phyloP scores from a whole-genome alignment of 2,888 invertebrate genomes.

The Xylocampa areola region DNA sequence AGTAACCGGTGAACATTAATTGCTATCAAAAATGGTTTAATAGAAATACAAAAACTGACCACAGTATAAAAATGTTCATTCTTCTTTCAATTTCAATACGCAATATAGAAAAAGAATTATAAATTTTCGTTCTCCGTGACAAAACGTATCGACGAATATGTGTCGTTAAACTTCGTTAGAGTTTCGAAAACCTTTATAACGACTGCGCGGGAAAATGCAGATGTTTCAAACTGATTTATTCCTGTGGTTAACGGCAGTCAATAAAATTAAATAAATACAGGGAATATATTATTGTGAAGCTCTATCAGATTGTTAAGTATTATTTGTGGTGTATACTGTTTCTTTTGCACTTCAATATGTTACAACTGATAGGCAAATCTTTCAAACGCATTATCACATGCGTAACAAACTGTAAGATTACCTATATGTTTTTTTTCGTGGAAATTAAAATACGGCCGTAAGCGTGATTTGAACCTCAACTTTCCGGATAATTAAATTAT shows the following conservation, averaged over 20 bases:
- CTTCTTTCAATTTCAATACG: background rate
- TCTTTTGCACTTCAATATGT: no score
- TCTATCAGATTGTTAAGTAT: background rate
- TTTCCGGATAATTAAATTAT: no score
- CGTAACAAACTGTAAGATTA: no score
- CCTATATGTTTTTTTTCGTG: no score
- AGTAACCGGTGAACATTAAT: no score
- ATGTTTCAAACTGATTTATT: conserved; percentile 34
- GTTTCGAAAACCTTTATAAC: conserved; percentile 23
- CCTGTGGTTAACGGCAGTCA: conserved; percentile 1
- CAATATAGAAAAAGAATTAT: conserved; percentile 1
- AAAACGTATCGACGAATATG: conserved; percentile 5
- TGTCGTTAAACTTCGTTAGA: conserved; percentile 10
- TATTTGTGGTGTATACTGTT: no score
- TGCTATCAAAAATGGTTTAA: no score
- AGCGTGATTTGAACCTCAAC: no score
- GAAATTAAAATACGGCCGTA: no score
- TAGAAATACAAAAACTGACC: no score
- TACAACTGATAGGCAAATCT: no score
- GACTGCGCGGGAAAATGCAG: conserved; percentile 19
- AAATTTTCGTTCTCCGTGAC: background rate
- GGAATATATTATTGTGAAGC: background rate
- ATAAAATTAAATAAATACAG: conserved; percentile 6
- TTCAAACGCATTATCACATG: no score
- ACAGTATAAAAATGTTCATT: background rate